Base-by-base conservation (phyloP, 2,113 vertebrate genomes). In the Cygnus buccinator region DNA sequence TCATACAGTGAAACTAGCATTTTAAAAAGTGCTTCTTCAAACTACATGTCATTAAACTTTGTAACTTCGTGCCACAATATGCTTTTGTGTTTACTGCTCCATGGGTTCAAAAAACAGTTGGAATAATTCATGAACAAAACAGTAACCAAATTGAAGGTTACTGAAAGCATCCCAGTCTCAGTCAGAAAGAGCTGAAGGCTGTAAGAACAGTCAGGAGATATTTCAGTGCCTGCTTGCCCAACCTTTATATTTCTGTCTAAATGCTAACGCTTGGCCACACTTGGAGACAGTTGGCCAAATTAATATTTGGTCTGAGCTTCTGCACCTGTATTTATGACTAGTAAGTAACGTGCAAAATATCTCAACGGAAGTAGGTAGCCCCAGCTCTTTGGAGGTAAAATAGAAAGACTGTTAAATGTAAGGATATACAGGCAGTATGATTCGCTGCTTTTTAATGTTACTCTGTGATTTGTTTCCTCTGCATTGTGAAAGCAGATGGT, bases 401-500 rank as follows among this genome's bases (percentile, higher is more conserved):
- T 6, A 12, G 75, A 14, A 39, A 13, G 25, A 39, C 66, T 16
- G 54, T 67, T 48, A 13, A 6, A 33, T 48, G 26, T 23, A 5
- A 22, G 15, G 50, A 11, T 9, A 10, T 1, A 8, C 1, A 13
- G 13, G 19, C 54, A 7, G 10, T 48, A 19, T 1, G 1, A 1
- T 41, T 31, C 0, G 1, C 8, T 3, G 5, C 25, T 16, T 41
- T n/a, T 54, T 54, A 4, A 8, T 29, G 16, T 23, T 46, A 4
- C 2, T 10, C 33, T 46, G 25, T 43, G 22, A 7, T 31, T 39
- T 23, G 58, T 6, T 28, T 43, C 17, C 35, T 20, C 37, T 23
- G 41, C 1, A 1, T 9, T 26, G 4, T 5, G 39, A 18, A 29
- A 7, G 52, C 59, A 48, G 39, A 21, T 7, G 20, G 31, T 11